These are phyloP conservation scores for Hyperopisus bebe DNA, from an alignment of 2,113 vertebrate genomes.

Conservation along the genomic window DNA sequence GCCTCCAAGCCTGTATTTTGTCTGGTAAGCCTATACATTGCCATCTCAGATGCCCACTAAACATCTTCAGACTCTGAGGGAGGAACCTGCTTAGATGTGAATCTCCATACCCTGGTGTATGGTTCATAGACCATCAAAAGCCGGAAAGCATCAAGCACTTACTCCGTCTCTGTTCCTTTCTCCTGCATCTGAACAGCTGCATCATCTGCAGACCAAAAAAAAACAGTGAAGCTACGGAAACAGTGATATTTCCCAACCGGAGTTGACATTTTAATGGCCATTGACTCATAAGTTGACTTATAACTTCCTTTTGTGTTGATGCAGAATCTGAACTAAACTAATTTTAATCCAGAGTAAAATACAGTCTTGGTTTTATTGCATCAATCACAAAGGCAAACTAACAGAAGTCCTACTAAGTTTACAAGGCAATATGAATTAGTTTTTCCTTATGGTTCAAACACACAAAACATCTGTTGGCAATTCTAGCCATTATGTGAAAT, in stretches of 20 bases:
- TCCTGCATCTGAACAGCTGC: constrained; percentile 27
- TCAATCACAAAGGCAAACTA: neutral
- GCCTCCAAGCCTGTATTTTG: neutral
- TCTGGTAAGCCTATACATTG: neutral
- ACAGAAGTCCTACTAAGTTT: neutral
- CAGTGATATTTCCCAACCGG: neutral
- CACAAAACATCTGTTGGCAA: constrained; percentile 6
- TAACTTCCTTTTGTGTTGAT: neutral
- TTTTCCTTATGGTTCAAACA: neutral
- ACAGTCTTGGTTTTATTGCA: neutral
- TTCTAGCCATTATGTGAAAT: neutral
- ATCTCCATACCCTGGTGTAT: neutral
- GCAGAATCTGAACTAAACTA: neutral
- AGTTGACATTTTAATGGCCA: neutral
- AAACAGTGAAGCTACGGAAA: neutral
- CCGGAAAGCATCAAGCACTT: constrained; percentile 19
- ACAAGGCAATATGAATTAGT: neutral
- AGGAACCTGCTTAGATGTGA: neutral
- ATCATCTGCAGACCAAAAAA: constrained; percentile 27
- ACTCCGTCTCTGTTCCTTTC: constrained; percentile 41
- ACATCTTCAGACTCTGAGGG: neutral
- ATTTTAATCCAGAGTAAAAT: neutral
- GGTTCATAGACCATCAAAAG: neutral
- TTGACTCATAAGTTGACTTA: neutral
- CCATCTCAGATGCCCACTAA: neutral